phyloP scores from a whole-genome alignment of 2,888 invertebrate species.

The Drosophila aldrichi region DNA sequence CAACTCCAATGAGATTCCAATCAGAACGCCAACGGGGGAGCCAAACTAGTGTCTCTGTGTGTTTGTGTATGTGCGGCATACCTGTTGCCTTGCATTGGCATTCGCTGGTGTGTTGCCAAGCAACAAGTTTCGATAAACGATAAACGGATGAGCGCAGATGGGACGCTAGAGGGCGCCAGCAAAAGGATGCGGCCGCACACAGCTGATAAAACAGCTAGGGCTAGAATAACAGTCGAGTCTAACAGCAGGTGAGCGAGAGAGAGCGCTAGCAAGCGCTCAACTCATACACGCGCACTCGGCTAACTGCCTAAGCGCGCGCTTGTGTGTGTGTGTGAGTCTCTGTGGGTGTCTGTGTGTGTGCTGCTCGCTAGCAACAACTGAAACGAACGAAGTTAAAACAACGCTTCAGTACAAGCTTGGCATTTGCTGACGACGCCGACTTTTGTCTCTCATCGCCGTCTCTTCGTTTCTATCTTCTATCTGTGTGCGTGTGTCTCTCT shows the following conservation, averaged over 20 bases:
- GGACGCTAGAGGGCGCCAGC: conserved; percentile 36
- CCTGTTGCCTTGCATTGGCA: conserved; percentile 45
- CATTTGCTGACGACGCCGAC: conserved; percentile 77
- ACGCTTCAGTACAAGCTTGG: conserved; percentile 79
- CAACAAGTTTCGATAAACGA: conserved; percentile 62
- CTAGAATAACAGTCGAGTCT: conserved; percentile 28
- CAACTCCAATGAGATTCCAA: conserved; percentile 60
- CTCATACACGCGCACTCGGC: conserved; percentile 19
- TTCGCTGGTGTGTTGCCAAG: conserved; percentile 29
- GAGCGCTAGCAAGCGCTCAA: conserved; percentile 21
- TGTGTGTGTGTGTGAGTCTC: background rate
- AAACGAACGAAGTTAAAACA: conserved; percentile 72
- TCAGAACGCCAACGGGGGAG: conserved; percentile 35
- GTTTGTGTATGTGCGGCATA: conserved; percentile 29
- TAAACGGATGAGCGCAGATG: conserved; percentile 11
- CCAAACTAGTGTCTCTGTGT: conserved; percentile 1
- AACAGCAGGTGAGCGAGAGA: conserved; percentile 26
- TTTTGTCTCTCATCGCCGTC: conserved; percentile 21
- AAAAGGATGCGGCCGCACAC: conserved; percentile 38
- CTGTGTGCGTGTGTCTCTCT: conserved; percentile 13
- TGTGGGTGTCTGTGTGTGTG: background rate
- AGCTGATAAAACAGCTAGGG: conserved; percentile 38
- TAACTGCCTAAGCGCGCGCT: background rate
- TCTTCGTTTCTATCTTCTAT: conserved; percentile 29
- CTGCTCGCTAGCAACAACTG: conserved; percentile 36